A percentile compares a stretch with the other conserved stretches of the same genome.
Conservation (phyloP, 1,140 invertebrate genomes). For the Hyles vespertilio region DNA sequence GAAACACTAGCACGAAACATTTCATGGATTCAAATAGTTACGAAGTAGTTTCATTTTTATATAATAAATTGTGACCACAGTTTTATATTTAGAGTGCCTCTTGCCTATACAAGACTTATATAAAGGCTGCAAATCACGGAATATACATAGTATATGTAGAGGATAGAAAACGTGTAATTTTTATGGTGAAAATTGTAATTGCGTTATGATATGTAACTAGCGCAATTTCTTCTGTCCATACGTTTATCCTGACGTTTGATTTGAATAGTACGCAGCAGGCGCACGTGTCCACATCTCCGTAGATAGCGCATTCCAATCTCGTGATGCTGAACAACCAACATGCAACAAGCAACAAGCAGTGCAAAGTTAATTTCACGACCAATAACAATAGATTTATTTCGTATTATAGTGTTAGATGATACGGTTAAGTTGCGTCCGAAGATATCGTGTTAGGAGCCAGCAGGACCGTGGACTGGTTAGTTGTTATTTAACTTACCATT, state of each 20-base stretch:
- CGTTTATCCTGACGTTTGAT: not conserved
- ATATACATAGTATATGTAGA: constrained; percentile 75
- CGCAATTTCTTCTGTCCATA: constrained; percentile 15
- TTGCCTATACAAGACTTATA: constrained; percentile 77
- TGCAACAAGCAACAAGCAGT: constrained; percentile 29
- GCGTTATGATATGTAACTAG: constrained; percentile 72
- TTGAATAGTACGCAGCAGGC: not conserved
- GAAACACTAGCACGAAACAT: constrained; percentile 61
- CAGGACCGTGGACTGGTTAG: constrained; percentile 35
- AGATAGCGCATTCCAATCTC: constrained; percentile 69
- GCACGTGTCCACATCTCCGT: constrained; percentile 28
- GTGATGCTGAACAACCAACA: constrained; percentile 26
- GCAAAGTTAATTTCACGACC: constrained; percentile 52
- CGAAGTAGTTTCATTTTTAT: constrained; percentile 68
- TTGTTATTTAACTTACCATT: constrained; percentile 56
- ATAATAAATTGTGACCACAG: constrained; percentile 74
- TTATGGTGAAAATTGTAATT: constrained; percentile 76
- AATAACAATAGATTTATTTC: constrained; percentile 55
- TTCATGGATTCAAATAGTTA: constrained; percentile 59
- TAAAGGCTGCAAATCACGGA: constrained; percentile 77
- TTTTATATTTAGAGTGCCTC: constrained; percentile 78
- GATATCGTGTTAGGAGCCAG: constrained; percentile 17
- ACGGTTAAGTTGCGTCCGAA: constrained; percentile 47
- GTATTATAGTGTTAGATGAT: constrained; percentile 46
- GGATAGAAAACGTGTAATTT: constrained; percentile 67